phyloP scores from a whole-genome alignment of 1,140 invertebrate species.

The Eubasilissa regina region DNA sequence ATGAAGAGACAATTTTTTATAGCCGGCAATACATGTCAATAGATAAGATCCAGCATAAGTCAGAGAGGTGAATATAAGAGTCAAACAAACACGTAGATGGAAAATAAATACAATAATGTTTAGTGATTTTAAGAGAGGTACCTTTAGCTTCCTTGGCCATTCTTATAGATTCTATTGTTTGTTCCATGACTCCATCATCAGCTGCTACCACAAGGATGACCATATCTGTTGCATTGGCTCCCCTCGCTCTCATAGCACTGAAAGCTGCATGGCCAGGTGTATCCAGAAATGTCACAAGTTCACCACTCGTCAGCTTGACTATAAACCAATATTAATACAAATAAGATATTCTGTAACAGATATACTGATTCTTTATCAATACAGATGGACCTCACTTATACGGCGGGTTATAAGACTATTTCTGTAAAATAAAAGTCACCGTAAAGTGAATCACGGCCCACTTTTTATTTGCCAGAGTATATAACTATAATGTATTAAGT shows the following conservation, averaged over 20 bases:
- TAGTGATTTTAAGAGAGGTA: conserved; percentile 56
- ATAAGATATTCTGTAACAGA: not conserved
- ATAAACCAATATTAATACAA: conserved; percentile 44
- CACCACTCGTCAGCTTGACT: conserved; percentile 80
- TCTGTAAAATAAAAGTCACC: too few species aligned
- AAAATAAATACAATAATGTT: not conserved
- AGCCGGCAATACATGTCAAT: too few species aligned
- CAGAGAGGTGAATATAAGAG: too few species aligned
- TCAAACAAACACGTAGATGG: too few species aligned
- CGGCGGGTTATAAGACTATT: too few species aligned
- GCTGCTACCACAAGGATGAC: conserved; percentile 97
- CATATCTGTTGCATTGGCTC: conserved; percentile 94
- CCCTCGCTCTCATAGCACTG: conserved; percentile 90
- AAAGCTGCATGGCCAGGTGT: conserved; percentile 99
- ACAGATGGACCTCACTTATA: too few species aligned
- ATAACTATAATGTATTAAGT: too few species aligned
- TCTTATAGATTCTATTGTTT: conserved; percentile 88
- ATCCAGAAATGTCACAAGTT: conserved; percentile 94
- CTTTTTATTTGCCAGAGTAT: too few species aligned
- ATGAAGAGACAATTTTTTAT: too few species aligned
- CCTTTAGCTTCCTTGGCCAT: conserved; percentile 84
- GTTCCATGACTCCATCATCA: conserved; percentile 99
- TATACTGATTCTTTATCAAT: too few species aligned
- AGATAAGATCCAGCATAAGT: too few species aligned
- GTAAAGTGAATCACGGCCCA: too few species aligned